These are phyloP conservation scores for Sorex maritimensis DNA, from an alignment of 2,797 vertebrate genomes.

Conservation along the genomic window DNA sequence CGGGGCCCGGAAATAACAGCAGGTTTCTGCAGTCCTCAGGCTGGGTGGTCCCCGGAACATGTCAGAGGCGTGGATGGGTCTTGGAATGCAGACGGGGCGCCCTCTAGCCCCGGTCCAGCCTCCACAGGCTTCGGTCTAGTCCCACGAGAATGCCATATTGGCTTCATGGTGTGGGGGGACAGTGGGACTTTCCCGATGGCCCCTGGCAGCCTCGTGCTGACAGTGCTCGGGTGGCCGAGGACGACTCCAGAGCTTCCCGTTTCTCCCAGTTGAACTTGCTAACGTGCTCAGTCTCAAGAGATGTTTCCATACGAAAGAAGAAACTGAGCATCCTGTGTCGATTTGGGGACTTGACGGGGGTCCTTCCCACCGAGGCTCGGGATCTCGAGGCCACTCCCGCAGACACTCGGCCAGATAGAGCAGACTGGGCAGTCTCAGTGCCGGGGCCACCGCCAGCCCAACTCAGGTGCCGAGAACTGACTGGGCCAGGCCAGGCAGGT, in stretches of 20 bases:
- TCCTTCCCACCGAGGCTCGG: no score
- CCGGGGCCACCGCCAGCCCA: no score
- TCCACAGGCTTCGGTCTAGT: neutral
- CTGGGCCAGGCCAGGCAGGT: no score
- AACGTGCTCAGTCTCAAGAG: neutral
- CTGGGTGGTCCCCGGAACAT: neutral
- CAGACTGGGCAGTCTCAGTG: no score
- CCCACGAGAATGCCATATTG: neutral
- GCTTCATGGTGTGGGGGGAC: neutral
- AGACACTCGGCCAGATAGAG: no score
- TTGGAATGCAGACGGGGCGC: neutral
- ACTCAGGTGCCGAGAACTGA: no score
- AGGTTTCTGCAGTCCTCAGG: neutral
- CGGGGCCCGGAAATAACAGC: neutral
- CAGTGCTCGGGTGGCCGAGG: no score
- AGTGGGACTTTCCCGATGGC: conserved; percentile 6
- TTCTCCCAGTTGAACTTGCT: neutral
- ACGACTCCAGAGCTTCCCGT: no score
- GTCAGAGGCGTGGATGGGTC: neutral
- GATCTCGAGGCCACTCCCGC: no score
- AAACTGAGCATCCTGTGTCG: no score
- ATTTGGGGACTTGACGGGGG: no score
- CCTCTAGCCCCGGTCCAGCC: neutral
- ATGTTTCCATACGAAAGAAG: neutral
- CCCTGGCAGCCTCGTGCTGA: neutral